These are phyloP conservation scores for Melanotaenia boesemani DNA, from an alignment of 2,797 vertebrate genomes.

Conservation along the genomic window DNA sequence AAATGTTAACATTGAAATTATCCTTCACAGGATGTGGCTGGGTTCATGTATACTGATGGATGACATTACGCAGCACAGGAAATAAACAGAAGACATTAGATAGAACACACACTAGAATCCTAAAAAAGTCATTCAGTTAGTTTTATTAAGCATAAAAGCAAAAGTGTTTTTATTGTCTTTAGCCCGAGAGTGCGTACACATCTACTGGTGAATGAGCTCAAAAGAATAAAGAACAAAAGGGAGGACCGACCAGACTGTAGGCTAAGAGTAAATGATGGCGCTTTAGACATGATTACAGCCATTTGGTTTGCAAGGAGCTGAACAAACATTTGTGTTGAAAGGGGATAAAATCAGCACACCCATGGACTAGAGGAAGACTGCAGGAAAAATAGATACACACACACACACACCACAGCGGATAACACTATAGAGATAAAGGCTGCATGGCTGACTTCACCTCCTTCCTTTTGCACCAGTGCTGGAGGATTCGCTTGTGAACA, in stretches of 20 bases:
- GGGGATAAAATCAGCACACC: constrained; percentile 78
- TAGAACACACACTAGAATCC: not conserved
- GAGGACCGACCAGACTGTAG: not conserved
- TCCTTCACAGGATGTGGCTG: constrained; percentile 61
- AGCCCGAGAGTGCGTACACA: not conserved
- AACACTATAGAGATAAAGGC: constrained; percentile 40
- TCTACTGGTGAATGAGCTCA: not conserved
- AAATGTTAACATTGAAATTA: constrained; percentile 54
- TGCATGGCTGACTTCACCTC: constrained; percentile 28
- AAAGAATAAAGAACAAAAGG: constrained; percentile 16
- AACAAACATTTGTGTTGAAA: constrained; percentile 76
- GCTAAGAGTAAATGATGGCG: constrained; percentile 24
- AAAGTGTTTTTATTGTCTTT: not conserved
- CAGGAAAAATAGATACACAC: constrained; percentile 38
- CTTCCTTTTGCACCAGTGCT: not conserved
- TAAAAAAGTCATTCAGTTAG: not conserved
- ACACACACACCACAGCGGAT: constrained; percentile 13
- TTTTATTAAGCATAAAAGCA: not conserved
- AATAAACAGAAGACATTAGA: constrained; percentile 57
- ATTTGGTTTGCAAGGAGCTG: constrained; percentile 65
- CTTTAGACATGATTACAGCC: constrained; percentile 47
- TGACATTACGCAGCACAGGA: constrained; percentile 42
- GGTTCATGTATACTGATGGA: constrained; percentile 54
- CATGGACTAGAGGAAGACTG: constrained; percentile 55
- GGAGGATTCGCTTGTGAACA: not conserved